Percentiles rank a stretch among this genome's conserved stretches.
phyloP scores from a whole-genome alignment of 2,113 vertebrate species.

The Anoplopoma fimbria region DNA sequence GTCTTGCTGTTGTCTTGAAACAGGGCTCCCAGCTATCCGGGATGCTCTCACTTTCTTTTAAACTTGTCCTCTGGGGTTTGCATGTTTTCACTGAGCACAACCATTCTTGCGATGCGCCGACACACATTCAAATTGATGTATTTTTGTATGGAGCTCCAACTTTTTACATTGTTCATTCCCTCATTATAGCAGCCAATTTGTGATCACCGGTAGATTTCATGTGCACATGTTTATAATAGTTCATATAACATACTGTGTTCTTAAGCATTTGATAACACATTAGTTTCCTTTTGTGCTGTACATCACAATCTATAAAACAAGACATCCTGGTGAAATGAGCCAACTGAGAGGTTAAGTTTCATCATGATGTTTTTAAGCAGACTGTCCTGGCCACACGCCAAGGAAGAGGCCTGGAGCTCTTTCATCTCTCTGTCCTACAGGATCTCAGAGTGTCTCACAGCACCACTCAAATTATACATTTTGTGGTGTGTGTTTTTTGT shows the following conservation, averaged over 20 bases:
- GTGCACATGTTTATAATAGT: neutral
- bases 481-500: neutral
- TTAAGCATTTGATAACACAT: constrained; percentile 15
- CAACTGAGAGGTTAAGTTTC: constrained; percentile 42
- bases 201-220: neutral
- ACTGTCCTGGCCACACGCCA: constrained; percentile 49
- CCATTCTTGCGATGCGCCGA: constrained; percentile 59
- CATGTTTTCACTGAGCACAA: no score
- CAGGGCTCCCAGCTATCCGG: no score
- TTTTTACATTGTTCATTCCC: neutral
- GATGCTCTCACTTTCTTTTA: no score
- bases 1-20: no score
- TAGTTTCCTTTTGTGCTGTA: constrained; percentile 28
- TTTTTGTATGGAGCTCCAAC: no score
- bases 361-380: constrained; percentile 64
- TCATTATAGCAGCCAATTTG: neutral
- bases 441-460: constrained; percentile 37
- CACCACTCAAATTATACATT: constrained; percentile 29
- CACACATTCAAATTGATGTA: no score
- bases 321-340: constrained; percentile 29
- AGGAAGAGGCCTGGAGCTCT: constrained; percentile 49
- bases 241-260: constrained; percentile 21
- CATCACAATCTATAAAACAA: constrained; percentile 49
- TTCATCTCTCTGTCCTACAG: constrained; percentile 56
- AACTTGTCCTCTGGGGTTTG: no score